Conservation (phyloP, 1,140 invertebrate genomes). For the Leptinotarsa defecta region DNA sequence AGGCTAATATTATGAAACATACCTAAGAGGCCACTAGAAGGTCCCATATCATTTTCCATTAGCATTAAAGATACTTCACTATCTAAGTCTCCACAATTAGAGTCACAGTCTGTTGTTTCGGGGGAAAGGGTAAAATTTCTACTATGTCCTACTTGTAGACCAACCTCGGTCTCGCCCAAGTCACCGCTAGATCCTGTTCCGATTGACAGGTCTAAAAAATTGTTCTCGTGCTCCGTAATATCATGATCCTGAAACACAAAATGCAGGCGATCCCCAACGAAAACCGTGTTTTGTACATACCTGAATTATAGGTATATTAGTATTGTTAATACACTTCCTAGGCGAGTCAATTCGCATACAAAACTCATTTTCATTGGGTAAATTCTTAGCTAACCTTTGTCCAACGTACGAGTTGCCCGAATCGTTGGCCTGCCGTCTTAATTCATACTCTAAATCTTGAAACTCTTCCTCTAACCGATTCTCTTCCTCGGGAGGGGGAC, state of each 20-base stretch:
- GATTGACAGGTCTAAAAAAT: slow-evolving; percentile 67
- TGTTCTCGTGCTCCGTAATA: slow-evolving; percentile 65
- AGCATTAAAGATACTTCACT: slow-evolving; percentile 77
- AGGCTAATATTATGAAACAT: slow-evolving; percentile 58
- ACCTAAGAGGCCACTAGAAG: slow-evolving; percentile 51
- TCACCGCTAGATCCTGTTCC: slow-evolving; percentile 72
- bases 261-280: not conserved
- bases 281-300: slow-evolving; percentile 45
- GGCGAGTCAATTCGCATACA: slow-evolving; percentile 60
- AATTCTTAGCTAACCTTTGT: slow-evolving; percentile 73
- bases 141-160: slow-evolving; percentile 67
- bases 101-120: slow-evolving; percentile 94
- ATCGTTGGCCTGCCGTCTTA: slow-evolving; percentile 66
- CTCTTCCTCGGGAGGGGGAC: slow-evolving; percentile 67
- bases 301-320: slow-evolving; percentile 61
- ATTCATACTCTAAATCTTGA: slow-evolving; percentile 81
- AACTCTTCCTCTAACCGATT: slow-evolving; percentile 55
- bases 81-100: slow-evolving; percentile 82
- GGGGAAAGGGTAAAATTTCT: slow-evolving; percentile 88
- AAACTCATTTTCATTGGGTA: slow-evolving; percentile 49
- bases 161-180: slow-evolving; percentile 70
- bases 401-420: slow-evolving; percentile 79
- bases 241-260: slow-evolving; percentile 56
- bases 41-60: slow-evolving; percentile 69
- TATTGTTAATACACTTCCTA: slow-evolving; percentile 60